Evolutionary conservation across 2,113 vertebrate genomes (phyloP), one percentile per base, ranked within the genome.

Genomic region (Vireo altiloquus): DNA sequence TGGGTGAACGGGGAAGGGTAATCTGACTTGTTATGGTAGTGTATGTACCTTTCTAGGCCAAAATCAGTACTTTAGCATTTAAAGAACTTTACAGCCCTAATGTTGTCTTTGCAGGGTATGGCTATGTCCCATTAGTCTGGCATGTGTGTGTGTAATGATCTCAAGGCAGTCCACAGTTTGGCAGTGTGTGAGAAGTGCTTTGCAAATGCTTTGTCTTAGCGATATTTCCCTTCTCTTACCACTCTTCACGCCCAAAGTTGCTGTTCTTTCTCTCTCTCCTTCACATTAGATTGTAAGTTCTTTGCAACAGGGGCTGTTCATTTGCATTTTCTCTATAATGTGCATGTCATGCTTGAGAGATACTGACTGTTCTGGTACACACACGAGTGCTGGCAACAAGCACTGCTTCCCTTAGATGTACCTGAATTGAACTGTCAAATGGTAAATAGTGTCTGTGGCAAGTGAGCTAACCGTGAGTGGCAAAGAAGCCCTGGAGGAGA

Each of bases 391-490:
- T 81, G 74, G 68, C 68, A 92, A 89, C 94, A 92, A 46, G 52
- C 69, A 52, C 64, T 66, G 83, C 60, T 76, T 94, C 89, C 2
- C 9, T 74, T 94, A 92, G 80, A 90, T 75, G 82, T 78, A 92
- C 91, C 89, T 95, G 94, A 94, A 96, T 96, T 94, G 92, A 96
- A 94, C 94, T 96, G 92, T 97, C 96, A 96, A 94, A 96, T 68
- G 91, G 91, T 92, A 94, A 95, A 95, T 95, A 91, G 82, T 78
- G 80, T 96, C 82, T 94, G 69, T 75, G 75, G 91, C 69, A 93
- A 93, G 72, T 68, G 68, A 9, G 4, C 77, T 93, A 95, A 96
- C 82, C 56, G 86, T 83, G 86, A 96, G 89, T 94, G 90, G 92
- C 92, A 95, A 97, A 95, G 76, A 86, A 93, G 76, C 72, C 82